phyloP scores from a whole-genome alignment of 30 jellyfish, hydroid and myxozoan genomes.

The Cassiopea xamachana region DNA sequence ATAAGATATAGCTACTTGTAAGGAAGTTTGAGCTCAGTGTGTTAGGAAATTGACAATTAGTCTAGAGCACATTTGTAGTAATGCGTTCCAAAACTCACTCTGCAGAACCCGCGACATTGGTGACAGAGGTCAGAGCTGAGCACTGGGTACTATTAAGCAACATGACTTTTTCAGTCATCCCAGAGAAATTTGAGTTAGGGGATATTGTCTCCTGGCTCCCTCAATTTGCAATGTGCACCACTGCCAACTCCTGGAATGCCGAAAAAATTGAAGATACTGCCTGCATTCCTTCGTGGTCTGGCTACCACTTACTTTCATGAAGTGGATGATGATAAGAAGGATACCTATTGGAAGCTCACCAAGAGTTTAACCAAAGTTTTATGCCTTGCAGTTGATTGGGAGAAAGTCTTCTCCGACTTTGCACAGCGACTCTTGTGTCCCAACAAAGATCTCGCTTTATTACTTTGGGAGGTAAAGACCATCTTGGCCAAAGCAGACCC shows the following conservation, averaged over 20 bases:
- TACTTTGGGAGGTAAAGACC: neutral
- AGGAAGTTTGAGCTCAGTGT: too few relatives aligned
- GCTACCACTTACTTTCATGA: neutral
- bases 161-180: neutral
- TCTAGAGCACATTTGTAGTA: too few relatives aligned
- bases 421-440: neutral
- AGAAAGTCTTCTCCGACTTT: neutral
- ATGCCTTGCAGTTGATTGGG: neutral
- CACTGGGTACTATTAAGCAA: neutral
- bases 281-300: neutral
- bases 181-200: neutral
- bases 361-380: neutral
- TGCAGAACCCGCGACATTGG: neutral
- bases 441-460: neutral
- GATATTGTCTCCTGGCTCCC: slow-evolving; percentile 41
- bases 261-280: slow-evolving; percentile 15
- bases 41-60: neutral
- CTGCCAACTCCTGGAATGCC: slow-evolving; percentile 3
- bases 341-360: neutral
- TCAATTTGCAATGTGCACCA: slow-evolving; percentile 35
- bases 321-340: neutral
- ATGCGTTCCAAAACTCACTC: neutral
- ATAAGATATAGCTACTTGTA: too few relatives aligned
- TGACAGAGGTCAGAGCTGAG: neutral
- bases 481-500: neutral